Evolutionary conservation across 2,797 vertebrate genomes (phyloP), one percentile per base, ranked within the genome.

Genomic region (Pogonophryne albipinna): DNA sequence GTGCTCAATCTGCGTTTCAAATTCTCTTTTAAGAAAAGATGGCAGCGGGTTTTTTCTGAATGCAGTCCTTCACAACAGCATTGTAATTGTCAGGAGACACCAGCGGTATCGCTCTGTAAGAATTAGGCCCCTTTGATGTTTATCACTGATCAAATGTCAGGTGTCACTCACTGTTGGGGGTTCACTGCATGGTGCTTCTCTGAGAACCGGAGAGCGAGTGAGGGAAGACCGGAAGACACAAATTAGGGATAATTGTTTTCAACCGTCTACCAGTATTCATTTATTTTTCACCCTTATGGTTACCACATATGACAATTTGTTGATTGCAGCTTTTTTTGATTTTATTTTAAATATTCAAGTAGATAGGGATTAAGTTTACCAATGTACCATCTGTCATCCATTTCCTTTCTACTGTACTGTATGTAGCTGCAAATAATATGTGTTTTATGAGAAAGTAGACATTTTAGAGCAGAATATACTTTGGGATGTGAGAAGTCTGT

Each of bases 121-220:
- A 76, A 88, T 85, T 68, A 78, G 42, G 46, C 58, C 34, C 42
- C 34, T 82, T 73, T 85, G 76, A 84, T 85, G 76, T 69, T 66
- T 61, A 86, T 87, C 73, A 63, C 56, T 66, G 47, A 45, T 82
- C 63, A 85, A 83, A 89, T 77, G 78, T 76, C 82, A 86, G 52
- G 56, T 81, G 80, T 76, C 81, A 76, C 47, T 89, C 50, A 81
- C 58, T 66, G 64, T 76, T 76, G 81, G 19, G 17, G 65, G n/a
- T 76, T 87, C 51, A 57, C 46, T 62, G 62, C 60, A 27, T 61
- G 53, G 69, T 59, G 65, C 59, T 20, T 51, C 66, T 31, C 10
- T 51, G 45, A 66, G 68, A 78, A 73, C 27, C 52, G 46, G 62
- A 27, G 46, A 53, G 31, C 63, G 13, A 16, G 63, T 34, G 11